A percentile compares a stretch with the other conserved stretches of the same genome.
phyloP scores from a whole-genome alignment of 1,140 invertebrate genomes.

The Bombus waltoni region DNA sequence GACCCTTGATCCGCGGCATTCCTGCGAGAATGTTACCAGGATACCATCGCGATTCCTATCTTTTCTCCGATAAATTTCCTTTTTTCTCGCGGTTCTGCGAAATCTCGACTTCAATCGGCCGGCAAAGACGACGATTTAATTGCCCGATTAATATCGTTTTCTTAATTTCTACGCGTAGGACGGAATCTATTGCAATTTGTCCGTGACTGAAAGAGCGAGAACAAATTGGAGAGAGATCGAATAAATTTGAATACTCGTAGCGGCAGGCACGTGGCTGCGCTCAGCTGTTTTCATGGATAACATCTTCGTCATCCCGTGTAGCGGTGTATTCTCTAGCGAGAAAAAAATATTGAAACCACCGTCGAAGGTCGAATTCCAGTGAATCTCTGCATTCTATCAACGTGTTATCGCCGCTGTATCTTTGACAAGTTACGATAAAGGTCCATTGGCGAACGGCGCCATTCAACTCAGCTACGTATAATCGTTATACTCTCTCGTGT shows the following conservation, averaged over 20 bases:
- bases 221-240: not conserved
- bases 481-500: not conserved
- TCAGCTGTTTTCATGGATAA: conserved; percentile 51
- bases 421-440: not conserved
- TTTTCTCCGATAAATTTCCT: not conserved
- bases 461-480: not conserved
- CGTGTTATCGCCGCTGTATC: not conserved
- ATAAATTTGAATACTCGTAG: conserved; percentile 46
- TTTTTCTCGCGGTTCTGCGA: not conserved
- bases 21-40: not conserved
- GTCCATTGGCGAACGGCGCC: too few relatives aligned
- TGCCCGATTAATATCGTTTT: not conserved
- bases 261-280: conserved; percentile 27
- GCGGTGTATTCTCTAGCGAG: not conserved
- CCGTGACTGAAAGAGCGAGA: not conserved
- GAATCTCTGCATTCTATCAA: not conserved
- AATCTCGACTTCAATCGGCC: too few relatives aligned
- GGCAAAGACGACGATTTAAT: not conserved
- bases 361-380: conserved; percentile 39
- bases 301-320: conserved; percentile 13
- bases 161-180: not conserved
- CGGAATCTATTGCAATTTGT: not conserved
- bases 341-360: not conserved
- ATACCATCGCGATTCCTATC: not conserved
- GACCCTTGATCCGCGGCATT: not conserved